Percentiles rank a stretch among this genome's conserved stretches.
Conservation (phyloP, 2,797 vertebrate species). For the Okamejei kenojei region DNA sequence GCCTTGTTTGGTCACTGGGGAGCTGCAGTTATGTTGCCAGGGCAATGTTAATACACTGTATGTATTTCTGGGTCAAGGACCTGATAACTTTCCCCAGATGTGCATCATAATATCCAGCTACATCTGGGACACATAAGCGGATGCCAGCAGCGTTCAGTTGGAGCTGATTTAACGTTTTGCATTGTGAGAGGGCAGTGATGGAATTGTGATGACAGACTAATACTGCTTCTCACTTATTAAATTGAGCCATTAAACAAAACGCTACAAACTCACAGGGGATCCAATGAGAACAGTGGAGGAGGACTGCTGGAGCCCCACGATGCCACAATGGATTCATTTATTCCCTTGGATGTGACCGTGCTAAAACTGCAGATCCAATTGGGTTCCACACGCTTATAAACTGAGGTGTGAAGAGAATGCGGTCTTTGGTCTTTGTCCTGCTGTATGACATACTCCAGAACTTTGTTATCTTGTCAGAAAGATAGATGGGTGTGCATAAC, state of each 20-base stretch:
- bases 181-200: not conserved
- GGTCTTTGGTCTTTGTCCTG: not conserved
- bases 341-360: not conserved
- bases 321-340: not conserved
- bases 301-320: not conserved
- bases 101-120: not conserved
- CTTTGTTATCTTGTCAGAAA: not conserved
- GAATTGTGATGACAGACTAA: constrained; percentile 28
- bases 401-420: not conserved
- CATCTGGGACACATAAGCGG: constrained; percentile 16
- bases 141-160: constrained; percentile 5
- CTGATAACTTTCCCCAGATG: constrained; percentile 39
- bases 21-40: constrained; percentile 27
- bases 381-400: not conserved
- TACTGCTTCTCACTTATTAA: not conserved
- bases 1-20: constrained; percentile 17
- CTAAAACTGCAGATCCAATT: not conserved
- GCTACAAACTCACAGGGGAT: not conserved
- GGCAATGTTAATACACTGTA: constrained; percentile 38
- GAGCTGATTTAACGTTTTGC: not conserved
- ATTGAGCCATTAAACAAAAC: not conserved
- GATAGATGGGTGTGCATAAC: too few species aligned
- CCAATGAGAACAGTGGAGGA: not conserved
- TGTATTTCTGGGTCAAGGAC: constrained; percentile 36
- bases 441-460: not conserved